Evolutionary conservation across 2,113 vertebrate genomes (phyloP), one percentile per base, ranked within the genome.

Genomic region (Chloropsis hardwickii): DNA sequence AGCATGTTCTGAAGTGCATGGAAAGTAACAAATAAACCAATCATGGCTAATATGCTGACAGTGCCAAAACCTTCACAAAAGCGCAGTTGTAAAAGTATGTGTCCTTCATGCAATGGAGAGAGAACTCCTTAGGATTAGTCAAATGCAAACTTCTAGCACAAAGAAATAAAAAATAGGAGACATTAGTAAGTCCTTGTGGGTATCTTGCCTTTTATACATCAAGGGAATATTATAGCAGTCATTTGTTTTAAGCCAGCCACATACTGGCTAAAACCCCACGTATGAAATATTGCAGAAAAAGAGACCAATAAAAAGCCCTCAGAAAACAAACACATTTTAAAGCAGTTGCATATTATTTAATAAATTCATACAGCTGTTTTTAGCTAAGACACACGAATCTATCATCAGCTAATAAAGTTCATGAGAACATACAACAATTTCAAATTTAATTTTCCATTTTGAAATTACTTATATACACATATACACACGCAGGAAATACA

Each of bases 301-400:
- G 57, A 72, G 11, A 61, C 57, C 62, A 93, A 86, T 94, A 85
- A 93, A 96, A 94, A 76, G 4, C 28, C 33, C 66, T 77, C 66
- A 80, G 71, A 85, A 93, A 93, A 94, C 58, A 82, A 94, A 82
- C 79, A 94, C 15, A 65, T 92, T 95, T 90, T 71, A 88, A 86
- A 90, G 35, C 50, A 88, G 56, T 51, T 83, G 19, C 35, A 57
- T 21, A 40, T 33, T 40, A 76, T 77, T 93, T 64, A 79, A 78
- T 81, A 92, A 86, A 94, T 67, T 67, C 40, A 79, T 81, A 74
- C 61, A 94, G 65, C 69, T 95, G 65, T 67, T 96, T 71, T 76
- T 27, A 91, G 31, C 57, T 40, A 61, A 78, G 65, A 67, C 16
- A 79, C 42, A 66, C 45, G 86, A 71, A 62, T 40, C 51, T 37